A percentile compares a stretch with the other conserved stretches of the same genome.
Evolutionary conservation across 1,140 invertebrate species (phyloP).

Genomic region (Eubasilissa regina): DNA sequence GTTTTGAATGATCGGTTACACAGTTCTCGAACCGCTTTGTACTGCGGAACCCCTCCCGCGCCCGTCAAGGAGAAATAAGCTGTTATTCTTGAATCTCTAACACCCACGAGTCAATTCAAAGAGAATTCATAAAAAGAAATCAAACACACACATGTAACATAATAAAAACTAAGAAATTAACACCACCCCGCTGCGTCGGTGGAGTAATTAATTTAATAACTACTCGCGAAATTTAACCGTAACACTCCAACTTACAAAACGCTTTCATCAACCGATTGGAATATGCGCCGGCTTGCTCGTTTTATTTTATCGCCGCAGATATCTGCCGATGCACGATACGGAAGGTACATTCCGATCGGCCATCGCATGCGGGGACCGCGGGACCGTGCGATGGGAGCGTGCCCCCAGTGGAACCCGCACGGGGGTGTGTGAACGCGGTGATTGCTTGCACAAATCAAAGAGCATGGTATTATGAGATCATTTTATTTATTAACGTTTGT

Average conservation of each 20-base stretch:
- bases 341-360: slow-evolving; percentile 11
- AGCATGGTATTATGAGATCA: slow-evolving; percentile 17
- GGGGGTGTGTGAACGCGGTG: slow-evolving; percentile 14
- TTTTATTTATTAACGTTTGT: slow-evolving; percentile 21
- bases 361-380: background rate
- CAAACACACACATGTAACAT: background rate
- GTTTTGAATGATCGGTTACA: background rate
- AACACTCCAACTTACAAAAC: slow-evolving; percentile 31
- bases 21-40: slow-evolving; percentile 1
- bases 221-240: background rate
- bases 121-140: background rate
- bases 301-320: slow-evolving; percentile 11
- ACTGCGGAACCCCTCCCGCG: slow-evolving; percentile 2
- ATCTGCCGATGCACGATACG: slow-evolving; percentile 9
- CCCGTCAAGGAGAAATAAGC: slow-evolving; percentile 13
- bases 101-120: background rate
- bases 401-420: background rate
- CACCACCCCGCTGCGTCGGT: background rate
- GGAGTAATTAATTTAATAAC: background rate
- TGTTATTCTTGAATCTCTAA: background rate
- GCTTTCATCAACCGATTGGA: slow-evolving; percentile 14
- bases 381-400: background rate
- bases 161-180: background rate
- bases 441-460: slow-evolving; percentile 29
- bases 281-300: background rate